Evolutionary conservation across 2,113 vertebrate genomes (phyloP), one percentile per base, ranked within the genome.

Genomic region (Uropsilus gracilis): DNA sequence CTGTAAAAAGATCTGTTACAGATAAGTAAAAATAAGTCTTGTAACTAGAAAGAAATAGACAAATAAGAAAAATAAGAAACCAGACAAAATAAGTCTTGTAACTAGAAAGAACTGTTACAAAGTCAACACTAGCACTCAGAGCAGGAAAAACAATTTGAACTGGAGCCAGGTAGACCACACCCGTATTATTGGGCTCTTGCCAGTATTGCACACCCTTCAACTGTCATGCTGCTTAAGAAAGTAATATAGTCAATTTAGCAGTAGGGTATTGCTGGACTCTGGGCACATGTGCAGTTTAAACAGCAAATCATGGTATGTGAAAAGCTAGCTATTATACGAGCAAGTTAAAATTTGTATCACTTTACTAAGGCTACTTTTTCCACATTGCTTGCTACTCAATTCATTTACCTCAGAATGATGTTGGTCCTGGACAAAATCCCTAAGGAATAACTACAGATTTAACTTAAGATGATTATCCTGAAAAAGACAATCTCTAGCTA

Each of bases 271-370:
- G 30, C 4, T 94, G 77, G 44, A 92, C 92, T 94, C 94, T 92
- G 91, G 92, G 32, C 93, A 92, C 66, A 59, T 89, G n/a, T 69
- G 44, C 46, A 61, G 57, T 80, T 93, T 55, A 94, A 83, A 61
- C 3, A 69, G 78, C 63, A 90, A 66, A 87, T 92, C 34, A 82
- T 89, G 94, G 71, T 68, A 78, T 8, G 14, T 93, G 32, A 90
- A 59, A 50, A 85, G 57, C 69, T 88, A 96, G 55, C 63, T 89
- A 64, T 8, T 59, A 61, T 46, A 82, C n/a, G 80, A 84, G 85
- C 46, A 94, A 90, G 37, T 37, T 22, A 75, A 89, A 75, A 88
- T 13, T 14, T 91, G 30, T 64, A 73, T 48, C n/a, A 85, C 2
- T 55, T 50, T 39, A 68, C 12, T 18, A 42, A 71, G 63, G 28